Conservation (phyloP, 2,797 vertebrate species). For the Sandelia bainsii region DNA sequence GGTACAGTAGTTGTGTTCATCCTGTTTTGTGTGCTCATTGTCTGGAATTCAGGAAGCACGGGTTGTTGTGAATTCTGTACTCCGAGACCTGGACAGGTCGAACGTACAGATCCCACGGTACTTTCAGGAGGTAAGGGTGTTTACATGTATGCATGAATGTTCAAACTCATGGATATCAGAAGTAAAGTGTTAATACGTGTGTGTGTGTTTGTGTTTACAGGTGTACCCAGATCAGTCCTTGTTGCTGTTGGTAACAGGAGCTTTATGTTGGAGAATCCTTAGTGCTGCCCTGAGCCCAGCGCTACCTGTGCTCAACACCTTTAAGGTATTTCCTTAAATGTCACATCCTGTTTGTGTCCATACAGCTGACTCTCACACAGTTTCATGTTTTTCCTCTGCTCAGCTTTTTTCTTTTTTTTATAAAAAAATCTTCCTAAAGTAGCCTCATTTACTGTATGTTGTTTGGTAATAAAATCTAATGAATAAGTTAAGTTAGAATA, state of each 20-base stretch:
- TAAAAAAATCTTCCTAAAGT: no score
- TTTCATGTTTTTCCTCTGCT: neutral
- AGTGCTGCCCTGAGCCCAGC: slow-evolving; percentile 50
- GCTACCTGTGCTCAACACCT: slow-evolving; percentile 66
- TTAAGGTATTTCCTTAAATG: slow-evolving; percentile 53
- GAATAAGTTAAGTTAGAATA: no score
- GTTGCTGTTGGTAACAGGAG: slow-evolving; percentile 78
- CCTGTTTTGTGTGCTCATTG: neutral
- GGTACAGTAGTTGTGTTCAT: neutral
- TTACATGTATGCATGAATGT: neutral
- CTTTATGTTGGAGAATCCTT: slow-evolving; percentile 70
- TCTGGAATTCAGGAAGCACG: slow-evolving; percentile 61
- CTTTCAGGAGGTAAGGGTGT: slow-evolving; percentile 66
- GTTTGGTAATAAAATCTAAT: no score
- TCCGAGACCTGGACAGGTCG: slow-evolving; percentile 33
- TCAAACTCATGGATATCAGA: neutral
- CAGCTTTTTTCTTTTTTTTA: no score
- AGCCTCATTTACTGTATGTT: no score
- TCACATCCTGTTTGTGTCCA: neutral
- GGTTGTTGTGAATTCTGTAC: slow-evolving; percentile 38
- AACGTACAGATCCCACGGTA: slow-evolving; percentile 70
- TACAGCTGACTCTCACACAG: neutral
- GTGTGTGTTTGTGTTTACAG: slow-evolving; percentile 57
- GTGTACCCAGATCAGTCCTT: slow-evolving; percentile 79
- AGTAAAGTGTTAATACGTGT: neutral